These are phyloP conservation scores for Ectemnius continuus DNA, from an alignment of 2,888 invertebrate genomes.

Conservation along the genomic window DNA sequence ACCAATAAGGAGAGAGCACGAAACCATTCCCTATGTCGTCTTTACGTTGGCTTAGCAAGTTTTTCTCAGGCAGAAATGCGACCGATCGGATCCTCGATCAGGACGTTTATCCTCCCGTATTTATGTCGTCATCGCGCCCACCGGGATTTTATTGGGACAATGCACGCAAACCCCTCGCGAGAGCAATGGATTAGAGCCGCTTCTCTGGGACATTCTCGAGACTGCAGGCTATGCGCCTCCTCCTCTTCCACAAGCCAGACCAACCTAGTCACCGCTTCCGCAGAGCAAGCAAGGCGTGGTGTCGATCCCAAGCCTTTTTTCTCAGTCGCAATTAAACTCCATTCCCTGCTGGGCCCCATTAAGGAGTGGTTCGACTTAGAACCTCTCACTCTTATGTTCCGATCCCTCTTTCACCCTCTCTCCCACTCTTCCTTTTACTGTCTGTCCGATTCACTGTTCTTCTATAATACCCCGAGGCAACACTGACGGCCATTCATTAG, in stretches of 20 bases:
- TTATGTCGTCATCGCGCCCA: conserved; percentile 60
- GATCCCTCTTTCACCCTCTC: conserved; percentile 20
- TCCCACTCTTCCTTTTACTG: background rate
- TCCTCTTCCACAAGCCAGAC: background rate
- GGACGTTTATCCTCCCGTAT: conserved; percentile 66
- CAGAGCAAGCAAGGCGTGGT: conserved; percentile 42
- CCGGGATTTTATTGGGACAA: conserved; percentile 50
- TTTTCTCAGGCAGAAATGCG: background rate
- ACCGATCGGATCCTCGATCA: conserved; percentile 32
- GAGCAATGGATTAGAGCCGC: background rate
- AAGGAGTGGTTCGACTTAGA: conserved; percentile 58
- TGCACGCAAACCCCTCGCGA: conserved; percentile 58
- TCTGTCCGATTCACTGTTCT: conserved; percentile 24
- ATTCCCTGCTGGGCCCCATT: conserved; percentile 46
- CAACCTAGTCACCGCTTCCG: too few relatives aligned
- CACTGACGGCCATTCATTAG: conserved; percentile 59
- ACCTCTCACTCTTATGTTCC: conserved; percentile 45
- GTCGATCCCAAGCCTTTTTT: conserved; percentile 46
- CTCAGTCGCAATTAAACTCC: conserved; percentile 49
- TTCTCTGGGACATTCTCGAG: background rate
- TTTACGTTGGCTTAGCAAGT: conserved; percentile 1
- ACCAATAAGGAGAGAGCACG: conserved; percentile 4
- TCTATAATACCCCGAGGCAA: conserved; percentile 43
- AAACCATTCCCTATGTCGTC: too few relatives aligned
- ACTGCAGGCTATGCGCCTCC: background rate